These are phyloP conservation scores for Phragmatobia fuliginosa DNA, from an alignment of 2,888 invertebrate genomes.

Conservation along the genomic window DNA sequence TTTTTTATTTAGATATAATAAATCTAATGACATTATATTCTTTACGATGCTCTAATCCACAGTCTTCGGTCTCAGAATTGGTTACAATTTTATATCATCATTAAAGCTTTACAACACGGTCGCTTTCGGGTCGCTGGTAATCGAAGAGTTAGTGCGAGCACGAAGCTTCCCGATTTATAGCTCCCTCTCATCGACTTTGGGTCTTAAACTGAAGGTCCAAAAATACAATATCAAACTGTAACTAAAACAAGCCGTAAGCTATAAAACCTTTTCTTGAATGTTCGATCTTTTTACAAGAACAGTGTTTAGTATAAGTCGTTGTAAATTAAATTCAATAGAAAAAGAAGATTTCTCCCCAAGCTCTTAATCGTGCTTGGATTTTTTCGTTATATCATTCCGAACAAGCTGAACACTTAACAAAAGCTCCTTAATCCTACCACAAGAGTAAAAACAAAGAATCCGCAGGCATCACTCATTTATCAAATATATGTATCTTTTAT, in stretches of 20 bases:
- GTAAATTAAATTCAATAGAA: slow-evolving; percentile 39
- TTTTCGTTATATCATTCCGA: slow-evolving; percentile 69
- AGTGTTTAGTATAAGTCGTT: slow-evolving; percentile 27
- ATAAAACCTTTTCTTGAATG: slow-evolving; percentile 19
- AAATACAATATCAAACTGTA: slow-evolving; percentile 19
- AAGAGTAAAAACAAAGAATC: slow-evolving; percentile 78
- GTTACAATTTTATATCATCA: slow-evolving; percentile 56
- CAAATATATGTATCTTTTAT: slow-evolving; percentile 53
- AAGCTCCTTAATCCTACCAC: slow-evolving; percentile 76
- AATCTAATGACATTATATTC: slow-evolving; percentile 34
- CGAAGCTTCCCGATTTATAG: slow-evolving; percentile 66
- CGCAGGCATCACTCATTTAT: slow-evolving; percentile 55
- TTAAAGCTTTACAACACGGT: slow-evolving; percentile 64
- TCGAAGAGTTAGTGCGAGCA: slow-evolving; percentile 73
- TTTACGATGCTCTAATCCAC: slow-evolving; percentile 25
- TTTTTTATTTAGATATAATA: slow-evolving; percentile 38
- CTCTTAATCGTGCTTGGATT: slow-evolving; percentile 51
- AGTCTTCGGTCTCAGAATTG: slow-evolving; percentile 30
- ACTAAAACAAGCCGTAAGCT: slow-evolving; percentile 16
- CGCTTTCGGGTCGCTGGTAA: slow-evolving; percentile 69
- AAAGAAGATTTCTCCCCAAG: slow-evolving; percentile 28
- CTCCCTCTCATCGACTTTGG: slow-evolving; percentile 59
- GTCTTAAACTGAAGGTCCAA: slow-evolving; percentile 33
- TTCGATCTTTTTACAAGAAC: slow-evolving; percentile 20
- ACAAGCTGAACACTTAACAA: slow-evolving; percentile 76